Evolutionary conservation across 2,888 invertebrate genomes (phyloP), one percentile per base, ranked within the genome.

Genomic region (Troglohyphantes excavatus): DNA sequence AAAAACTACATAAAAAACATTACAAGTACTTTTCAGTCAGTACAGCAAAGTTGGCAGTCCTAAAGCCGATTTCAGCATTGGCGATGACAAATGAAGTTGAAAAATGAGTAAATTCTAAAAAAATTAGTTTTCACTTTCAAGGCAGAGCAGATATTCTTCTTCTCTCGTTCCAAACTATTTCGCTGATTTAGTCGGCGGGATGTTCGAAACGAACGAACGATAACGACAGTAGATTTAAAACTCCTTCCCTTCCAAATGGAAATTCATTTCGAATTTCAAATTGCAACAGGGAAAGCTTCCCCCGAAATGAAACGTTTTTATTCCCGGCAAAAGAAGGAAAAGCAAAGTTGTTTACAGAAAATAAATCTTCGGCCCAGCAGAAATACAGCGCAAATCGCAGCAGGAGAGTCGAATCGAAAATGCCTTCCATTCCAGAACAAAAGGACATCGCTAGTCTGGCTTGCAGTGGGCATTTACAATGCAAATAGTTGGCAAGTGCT

Each of bases 261-360:
- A 78, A 78, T 78, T 78, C 78, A 78, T 78, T 78, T 78, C 78
- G 78, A 78, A 78, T 78, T 78, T 78, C 43, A 65, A 78, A 78
- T 78, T 63, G 78, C 78, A 65, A 65, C 43, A 39, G 63, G 68
- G 33, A 68, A 19, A 29, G 29, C 68, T 53, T 53, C 33, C 23
- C 9, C 17, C 29, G 33, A 33, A 68, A 68, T 53, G 33, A 68
- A 33, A 33, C 33, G 5, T 33, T 33, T 68, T 68, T 33, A 33
- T 68, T 7, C 43, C 11, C n/a, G 26, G 43, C 17, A 43, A 78
- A n/a, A 59, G 17, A 17, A n/a, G 23, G 39, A n/a, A 73, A 2
- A 76, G 23, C 39, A 78, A 78, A 78, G 75, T 78, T 78, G 76
- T 68, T 59, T 39, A 33, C 29, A 68, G 33, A 85, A 85, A 78